Evolutionary conservation across 1,140 invertebrate species (phyloP).

Genomic region (Lordiphosa mommai): DNA sequence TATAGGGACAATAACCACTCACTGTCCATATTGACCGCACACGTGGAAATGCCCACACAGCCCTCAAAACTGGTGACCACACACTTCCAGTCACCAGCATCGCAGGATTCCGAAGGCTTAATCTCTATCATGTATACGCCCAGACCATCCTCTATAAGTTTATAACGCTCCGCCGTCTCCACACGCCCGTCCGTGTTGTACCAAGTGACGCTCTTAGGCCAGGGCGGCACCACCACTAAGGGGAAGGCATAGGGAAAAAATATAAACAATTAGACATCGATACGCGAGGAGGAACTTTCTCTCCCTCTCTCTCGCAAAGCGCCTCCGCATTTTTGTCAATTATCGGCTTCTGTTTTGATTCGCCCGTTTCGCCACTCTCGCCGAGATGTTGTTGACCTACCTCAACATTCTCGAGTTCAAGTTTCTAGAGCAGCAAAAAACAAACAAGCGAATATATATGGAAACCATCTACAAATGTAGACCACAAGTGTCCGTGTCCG

Average conservation of each 20-base stretch:
- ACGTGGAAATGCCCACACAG: conserved; percentile 86
- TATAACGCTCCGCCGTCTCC: conserved; percentile 84
- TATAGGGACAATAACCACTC: conserved; percentile 13
- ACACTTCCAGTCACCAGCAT: conserved; percentile 94
- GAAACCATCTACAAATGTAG: neutral
- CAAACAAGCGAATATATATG: conserved; percentile 33
- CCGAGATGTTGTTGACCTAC: conserved; percentile 66
- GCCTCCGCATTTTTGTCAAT: conserved; percentile 23
- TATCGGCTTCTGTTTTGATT: conserved; percentile 69
- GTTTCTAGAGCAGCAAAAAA: conserved; percentile 70
- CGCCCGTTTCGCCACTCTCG: conserved; percentile 21
- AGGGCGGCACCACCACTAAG: conserved; percentile 88
- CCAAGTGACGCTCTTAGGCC: conserved; percentile 89
- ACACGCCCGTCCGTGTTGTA: conserved; percentile 90
- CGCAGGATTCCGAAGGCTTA: conserved; percentile 86
- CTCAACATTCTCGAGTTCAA: conserved; percentile 76
- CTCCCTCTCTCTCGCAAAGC: conserved; percentile 1
- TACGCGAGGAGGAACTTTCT: neutral
- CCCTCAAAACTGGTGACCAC: conserved; percentile 88
- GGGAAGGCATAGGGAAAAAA: conserved; percentile 10
- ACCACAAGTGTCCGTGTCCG: conserved; percentile 6
- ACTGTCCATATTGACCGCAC: conserved; percentile 86
- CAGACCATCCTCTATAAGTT: conserved; percentile 88
- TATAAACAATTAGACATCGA: conserved; percentile 3
- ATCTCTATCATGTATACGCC: conserved; percentile 89